phyloP scores from a whole-genome alignment of 2,888 invertebrate genomes.

The Volucella bombylans region DNA sequence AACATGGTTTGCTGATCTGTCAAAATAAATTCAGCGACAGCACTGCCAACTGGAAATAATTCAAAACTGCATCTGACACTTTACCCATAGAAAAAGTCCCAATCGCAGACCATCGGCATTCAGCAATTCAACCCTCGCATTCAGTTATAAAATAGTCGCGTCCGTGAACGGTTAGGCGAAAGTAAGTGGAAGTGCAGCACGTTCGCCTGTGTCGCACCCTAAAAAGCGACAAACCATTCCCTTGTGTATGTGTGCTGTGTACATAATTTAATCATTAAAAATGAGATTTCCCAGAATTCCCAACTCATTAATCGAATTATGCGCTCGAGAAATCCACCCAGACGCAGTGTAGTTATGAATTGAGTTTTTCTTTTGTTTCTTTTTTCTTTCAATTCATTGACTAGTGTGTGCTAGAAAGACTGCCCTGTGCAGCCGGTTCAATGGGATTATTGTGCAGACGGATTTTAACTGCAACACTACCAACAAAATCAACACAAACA shows the following conservation, averaged over 20 bases:
- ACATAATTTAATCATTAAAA: constrained; percentile 20
- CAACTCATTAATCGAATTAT: not conserved
- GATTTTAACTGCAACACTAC: constrained; percentile 51
- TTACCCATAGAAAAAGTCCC: constrained; percentile 32
- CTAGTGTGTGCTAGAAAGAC: not conserved
- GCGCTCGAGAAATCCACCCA: not conserved
- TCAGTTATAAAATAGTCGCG: constrained; percentile 67
- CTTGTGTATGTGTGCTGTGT: constrained; percentile 57
- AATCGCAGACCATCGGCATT: constrained; percentile 30
- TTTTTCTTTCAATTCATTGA: constrained; percentile 4
- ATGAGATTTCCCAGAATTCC: constrained; percentile 9
- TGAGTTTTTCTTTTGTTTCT: too few relatives aligned
- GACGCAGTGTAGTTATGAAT: constrained; percentile 23
- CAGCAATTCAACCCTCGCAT: constrained; percentile 53
- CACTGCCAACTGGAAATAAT: constrained; percentile 28
- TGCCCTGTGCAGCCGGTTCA: constrained; percentile 28
- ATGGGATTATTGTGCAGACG: constrained; percentile 19
- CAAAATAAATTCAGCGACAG: constrained; percentile 44
- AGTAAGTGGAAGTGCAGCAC: constrained; percentile 2
- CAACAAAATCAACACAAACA: constrained; percentile 28
- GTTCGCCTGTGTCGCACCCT: constrained; percentile 63
- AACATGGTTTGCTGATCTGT: not conserved
- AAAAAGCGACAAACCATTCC: constrained; percentile 54
- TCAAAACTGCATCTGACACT: constrained; percentile 21
- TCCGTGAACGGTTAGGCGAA: constrained; percentile 43